Conservation (phyloP, 2,797 vertebrate species). For the Oreortyx pictus region DNA sequence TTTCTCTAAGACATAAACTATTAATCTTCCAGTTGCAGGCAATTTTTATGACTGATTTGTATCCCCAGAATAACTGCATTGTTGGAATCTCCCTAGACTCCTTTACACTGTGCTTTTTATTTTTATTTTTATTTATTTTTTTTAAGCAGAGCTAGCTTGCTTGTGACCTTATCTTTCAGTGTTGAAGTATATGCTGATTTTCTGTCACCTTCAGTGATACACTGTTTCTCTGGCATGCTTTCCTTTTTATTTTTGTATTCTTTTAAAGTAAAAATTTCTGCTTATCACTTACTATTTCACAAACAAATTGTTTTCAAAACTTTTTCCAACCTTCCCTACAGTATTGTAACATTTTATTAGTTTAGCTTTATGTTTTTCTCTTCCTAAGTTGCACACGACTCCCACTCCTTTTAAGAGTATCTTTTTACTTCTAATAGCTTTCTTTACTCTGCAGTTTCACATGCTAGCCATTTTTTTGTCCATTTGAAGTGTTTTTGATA, state of each 20-base stretch:
- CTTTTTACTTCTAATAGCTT: constrained; percentile 24
- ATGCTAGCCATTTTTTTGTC: neutral
- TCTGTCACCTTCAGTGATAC: neutral
- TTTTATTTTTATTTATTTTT: neutral
- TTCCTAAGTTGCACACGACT: neutral
- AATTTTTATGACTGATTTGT: constrained; percentile 3
- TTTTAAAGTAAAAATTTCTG: neutral
- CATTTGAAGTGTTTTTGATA: constrained; percentile 9
- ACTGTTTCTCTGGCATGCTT: neutral
- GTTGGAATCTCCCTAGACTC: neutral
- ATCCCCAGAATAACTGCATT: neutral
- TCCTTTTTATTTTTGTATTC: too few species aligned
- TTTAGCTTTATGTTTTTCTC: neutral
- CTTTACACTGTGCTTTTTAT: neutral
- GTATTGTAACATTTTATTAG: neutral
- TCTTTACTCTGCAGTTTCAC: neutral
- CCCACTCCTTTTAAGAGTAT: neutral
- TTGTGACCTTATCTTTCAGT: neutral
- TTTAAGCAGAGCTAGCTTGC: neutral
- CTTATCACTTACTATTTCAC: neutral
- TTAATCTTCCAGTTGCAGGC: neutral
- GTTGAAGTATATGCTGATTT: neutral
- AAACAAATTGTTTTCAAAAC: neutral
- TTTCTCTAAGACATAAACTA: neutral
- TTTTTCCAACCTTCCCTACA: neutral